Base-by-base conservation (phyloP, 2,113 vertebrate species). In the Hypocryptadius cinnamomeus region DNA sequence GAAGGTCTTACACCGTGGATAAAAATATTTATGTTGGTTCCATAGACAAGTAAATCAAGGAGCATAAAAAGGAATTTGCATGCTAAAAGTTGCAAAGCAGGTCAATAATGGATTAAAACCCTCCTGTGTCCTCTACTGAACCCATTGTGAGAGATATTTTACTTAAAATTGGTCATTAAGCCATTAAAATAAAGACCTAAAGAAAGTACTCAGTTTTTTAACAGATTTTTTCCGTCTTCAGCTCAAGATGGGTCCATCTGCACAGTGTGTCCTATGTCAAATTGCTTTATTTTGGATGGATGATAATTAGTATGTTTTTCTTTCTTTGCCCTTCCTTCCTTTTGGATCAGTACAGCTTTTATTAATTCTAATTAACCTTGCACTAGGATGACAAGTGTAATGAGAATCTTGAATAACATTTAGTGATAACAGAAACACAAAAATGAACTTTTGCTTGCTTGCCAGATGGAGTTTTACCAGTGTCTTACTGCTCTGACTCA, bases 361-460 rank as follows among this genome's bases (percentile, higher is more conserved):
- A 96, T 93, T 95, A 94, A 89, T 83, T 93, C 92, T 89, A 96
- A 96, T 96, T 95, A 95, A 95, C 85, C 92, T 94, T 96, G 79
- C 59, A 70, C 81, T 91, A 73, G 66, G 81, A 85, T 89, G 92
- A 92, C 78, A 93, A 96, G 73, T 89, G 77, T 94, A 95, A 96
- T 92, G 66, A 86, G 90, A 77, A 92, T 90, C 90, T 80, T 94
- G 77, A 93, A 82, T 93, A 95, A 89, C 80, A 40, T 93, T 94
- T 93, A 91, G 60, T 56, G 66, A 61, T 92, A 91, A 94, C 71
- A 92, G 91, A 93, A 96, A 95, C 74, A 94, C 63, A 85, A 66
- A 95, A 93, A 79, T 61, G 74, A 91, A 93, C 71, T 82, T 91
- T 27, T 63, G 15, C 33, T 92, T 90, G 71, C 47, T 85, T 89